Evolutionary conservation across 2,113 vertebrate genomes (phyloP), one percentile per base, ranked within the genome.

Genomic region (Pelusios castaneus): DNA sequence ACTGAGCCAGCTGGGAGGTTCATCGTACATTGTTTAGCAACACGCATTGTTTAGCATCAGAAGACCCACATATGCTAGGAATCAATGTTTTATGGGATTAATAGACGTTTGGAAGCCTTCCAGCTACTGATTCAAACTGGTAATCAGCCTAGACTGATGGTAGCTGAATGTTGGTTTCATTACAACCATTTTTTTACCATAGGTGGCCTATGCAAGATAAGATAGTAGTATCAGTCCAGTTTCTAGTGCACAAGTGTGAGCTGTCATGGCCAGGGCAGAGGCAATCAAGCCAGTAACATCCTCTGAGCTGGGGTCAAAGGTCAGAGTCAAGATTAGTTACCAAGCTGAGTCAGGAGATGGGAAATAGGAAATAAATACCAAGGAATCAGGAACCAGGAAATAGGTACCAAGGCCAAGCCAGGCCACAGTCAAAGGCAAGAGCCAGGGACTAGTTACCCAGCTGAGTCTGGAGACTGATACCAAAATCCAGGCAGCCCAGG

Each of bases 91-190:
- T 70, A 70, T 34, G 9, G 63, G 34, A 13, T 27, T 76, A 45
- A 27, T 14, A 45, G 41, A 45, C 45, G 6, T 22, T 27, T 76
- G 11, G 41, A 76, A 76, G 73, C 6, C 73, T 75, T 43, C 41
- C 41, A 73, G 8, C 10, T n/a, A 7, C 6, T 52, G 13, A 1
- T 77, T 84, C 10, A 47, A 27, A 0, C 34, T 3, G 7, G 38
- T 45, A 2, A 25, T 75, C 41, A 84, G 16, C 10, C 73, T 41
- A 75, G 10, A 10, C 41, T 43, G 73, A 41, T 25, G 12, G 73
- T 75, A 27, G 51, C 21, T 16, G 79, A 31, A 16, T 1, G 1
- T 19, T 60, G 52, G 29, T 79, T 27, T 45, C 5, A 24, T 41
- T 2, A 2, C 17, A 70, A 38, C 8, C 49, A 45, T 55, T 55